Evolutionary conservation across 1,140 invertebrate genomes (phyloP).

Genomic region (Copidosoma floridanum): DNA sequence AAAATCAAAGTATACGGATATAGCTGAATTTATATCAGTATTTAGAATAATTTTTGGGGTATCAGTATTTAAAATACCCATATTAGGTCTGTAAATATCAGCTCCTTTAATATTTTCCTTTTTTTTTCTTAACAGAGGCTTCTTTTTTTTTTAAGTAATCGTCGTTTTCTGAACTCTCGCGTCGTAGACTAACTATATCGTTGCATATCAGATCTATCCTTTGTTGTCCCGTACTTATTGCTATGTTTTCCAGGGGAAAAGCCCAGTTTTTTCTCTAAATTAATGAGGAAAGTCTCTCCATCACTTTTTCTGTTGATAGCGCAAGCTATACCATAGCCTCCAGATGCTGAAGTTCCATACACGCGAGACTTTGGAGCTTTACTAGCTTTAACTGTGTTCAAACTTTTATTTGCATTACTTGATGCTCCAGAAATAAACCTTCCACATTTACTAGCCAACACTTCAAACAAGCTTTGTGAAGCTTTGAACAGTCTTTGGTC

Average conservation of each 20-base stretch:
- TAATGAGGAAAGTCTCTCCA: background rate
- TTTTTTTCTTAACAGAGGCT: too few relatives aligned
- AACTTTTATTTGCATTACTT: slow-evolving; percentile 31
- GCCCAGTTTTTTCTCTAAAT: background rate
- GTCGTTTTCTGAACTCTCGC: slow-evolving; percentile 16
- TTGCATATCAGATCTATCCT: background rate
- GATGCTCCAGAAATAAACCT: slow-evolving; percentile 18
- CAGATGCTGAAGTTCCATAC: slow-evolving; percentile 24
- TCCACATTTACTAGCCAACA: slow-evolving; percentile 13
- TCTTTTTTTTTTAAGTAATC: slow-evolving; percentile 26
- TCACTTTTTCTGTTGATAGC: slow-evolving; percentile 21
- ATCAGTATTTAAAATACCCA: too few relatives aligned
- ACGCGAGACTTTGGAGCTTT: slow-evolving; percentile 23
- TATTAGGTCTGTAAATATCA: too few relatives aligned
- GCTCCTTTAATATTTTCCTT: too few relatives aligned
- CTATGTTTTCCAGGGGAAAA: slow-evolving; percentile 8
- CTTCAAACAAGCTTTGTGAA: slow-evolving; percentile 17
- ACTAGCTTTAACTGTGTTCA: slow-evolving; percentile 26
- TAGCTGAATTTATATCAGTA: too few relatives aligned
- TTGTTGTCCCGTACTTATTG: too few relatives aligned
- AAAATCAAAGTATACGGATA: too few relatives aligned
- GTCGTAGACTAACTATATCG: slow-evolving; percentile 16
- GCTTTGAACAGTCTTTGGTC: slow-evolving; percentile 12
- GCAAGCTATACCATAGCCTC: slow-evolving; percentile 23
- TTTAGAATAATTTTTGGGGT: too few relatives aligned